Percentiles rank a stretch among this genome's conserved stretches.
phyloP scores from a whole-genome alignment of 2,888 invertebrate species.

The Caenorhabditis plicata region DNA sequence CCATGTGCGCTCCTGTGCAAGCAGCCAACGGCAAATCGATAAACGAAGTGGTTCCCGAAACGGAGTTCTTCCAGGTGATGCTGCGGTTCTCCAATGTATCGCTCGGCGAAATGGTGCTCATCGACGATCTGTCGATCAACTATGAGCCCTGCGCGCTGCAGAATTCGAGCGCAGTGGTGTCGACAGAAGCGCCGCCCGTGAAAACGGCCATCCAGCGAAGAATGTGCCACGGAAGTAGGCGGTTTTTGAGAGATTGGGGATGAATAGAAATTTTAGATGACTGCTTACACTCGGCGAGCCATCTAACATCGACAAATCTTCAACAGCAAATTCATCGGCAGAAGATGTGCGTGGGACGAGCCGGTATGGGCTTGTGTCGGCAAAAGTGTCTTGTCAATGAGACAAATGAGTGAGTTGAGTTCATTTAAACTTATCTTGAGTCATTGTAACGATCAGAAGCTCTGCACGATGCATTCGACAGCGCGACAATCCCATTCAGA shows the following conservation, averaged over 20 bases:
- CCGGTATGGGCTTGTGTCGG: conserved; percentile 29
- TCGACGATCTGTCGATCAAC: conserved; percentile 32
- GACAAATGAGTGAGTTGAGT: conserved; percentile 17
- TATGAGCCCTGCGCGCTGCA: conserved; percentile 22
- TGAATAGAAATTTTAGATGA: not conserved
- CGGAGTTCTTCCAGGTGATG: conserved; percentile 36
- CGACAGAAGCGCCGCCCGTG: conserved; percentile 4
- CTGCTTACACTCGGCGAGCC: not conserved
- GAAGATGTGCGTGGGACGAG: conserved; percentile 33
- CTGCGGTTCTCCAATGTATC: conserved; percentile 48
- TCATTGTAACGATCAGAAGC: conserved; percentile 18
- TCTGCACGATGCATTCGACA: conserved; percentile 42
- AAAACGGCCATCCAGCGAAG: conserved; percentile 1
- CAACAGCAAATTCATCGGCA: not conserved
- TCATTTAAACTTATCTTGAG: not conserved
- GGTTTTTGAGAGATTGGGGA: not conserved
- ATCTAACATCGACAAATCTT: not conserved
- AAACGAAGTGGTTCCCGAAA: conserved; percentile 41
- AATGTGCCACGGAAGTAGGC: not conserved
- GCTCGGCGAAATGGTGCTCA: conserved; percentile 37
- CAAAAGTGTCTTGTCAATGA: conserved; percentile 30
- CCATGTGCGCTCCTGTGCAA: conserved; percentile 41
- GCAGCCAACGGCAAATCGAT: conserved; percentile 31
- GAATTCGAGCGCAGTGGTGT: not conserved
- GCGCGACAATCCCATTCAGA: conserved; percentile 37